Percentiles rank a stretch among this genome's conserved stretches.
phyloP scores from a whole-genome alignment of 2,113 vertebrate species.

The Heloderma charlesbogerti region DNA sequence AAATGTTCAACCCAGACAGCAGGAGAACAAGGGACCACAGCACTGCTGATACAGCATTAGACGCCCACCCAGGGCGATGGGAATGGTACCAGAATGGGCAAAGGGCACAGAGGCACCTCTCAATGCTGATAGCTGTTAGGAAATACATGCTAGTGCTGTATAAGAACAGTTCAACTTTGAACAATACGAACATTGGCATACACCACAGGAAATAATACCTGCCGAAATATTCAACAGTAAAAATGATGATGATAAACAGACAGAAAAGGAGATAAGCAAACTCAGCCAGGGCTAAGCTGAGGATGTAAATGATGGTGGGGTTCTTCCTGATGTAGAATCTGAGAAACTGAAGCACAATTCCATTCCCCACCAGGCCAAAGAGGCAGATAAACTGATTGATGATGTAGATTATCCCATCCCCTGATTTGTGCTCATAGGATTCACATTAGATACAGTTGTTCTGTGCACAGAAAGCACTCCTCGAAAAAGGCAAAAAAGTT shows the following conservation, averaged over 20 bases:
- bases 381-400: slow-evolving; percentile 74
- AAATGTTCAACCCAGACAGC: neutral
- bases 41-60: slow-evolving; percentile 50
- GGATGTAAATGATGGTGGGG: slow-evolving; percentile 76
- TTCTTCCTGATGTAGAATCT: slow-evolving; percentile 76
- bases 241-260: slow-evolving; percentile 60
- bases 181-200: neutral
- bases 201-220: neutral
- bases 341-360: slow-evolving; percentile 77
- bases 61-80: slow-evolving; percentile 56
- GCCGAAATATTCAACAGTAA: slow-evolving; percentile 28
- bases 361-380: slow-evolving; percentile 77
- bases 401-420: slow-evolving; percentile 53
- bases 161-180: slow-evolving; percentile 40
- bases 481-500: slow-evolving; percentile 1
- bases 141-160: slow-evolving; percentile 53
- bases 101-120: slow-evolving; percentile 61
- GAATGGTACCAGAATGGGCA: slow-evolving; percentile 66
- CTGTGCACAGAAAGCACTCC: slow-evolving; percentile 22
- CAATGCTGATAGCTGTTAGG: slow-evolving; percentile 62
- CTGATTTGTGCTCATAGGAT: neutral
- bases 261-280: slow-evolving; percentile 72
- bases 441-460: neutral
- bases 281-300: slow-evolving; percentile 77
- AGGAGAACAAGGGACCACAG: slow-evolving; percentile 62